phyloP scores from a whole-genome alignment of 2,113 vertebrate genomes.

The Malurus alboscapulatus region DNA sequence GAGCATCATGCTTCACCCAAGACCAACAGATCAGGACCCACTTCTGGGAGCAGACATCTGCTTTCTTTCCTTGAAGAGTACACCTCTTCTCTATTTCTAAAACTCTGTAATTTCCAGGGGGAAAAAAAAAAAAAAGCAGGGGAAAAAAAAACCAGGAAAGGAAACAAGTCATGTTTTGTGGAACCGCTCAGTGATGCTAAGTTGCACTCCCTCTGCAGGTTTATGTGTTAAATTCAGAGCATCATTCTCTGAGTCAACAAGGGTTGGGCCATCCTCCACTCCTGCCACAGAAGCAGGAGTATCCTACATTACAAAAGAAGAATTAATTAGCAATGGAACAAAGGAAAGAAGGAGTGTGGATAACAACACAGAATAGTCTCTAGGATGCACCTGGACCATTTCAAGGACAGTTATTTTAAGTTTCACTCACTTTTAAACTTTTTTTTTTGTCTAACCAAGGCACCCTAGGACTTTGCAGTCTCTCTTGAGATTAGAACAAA shows the following conservation, averaged over 20 bases:
- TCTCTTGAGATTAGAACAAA: not conserved
- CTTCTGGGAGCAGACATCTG: not conserved
- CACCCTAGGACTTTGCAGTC: not conserved
- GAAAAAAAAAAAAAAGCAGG: too few relatives aligned
- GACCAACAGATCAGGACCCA: not conserved
- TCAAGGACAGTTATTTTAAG: not conserved
- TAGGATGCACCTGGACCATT: not conserved
- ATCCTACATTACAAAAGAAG: not conserved
- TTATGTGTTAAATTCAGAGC: not conserved
- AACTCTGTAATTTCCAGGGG: not conserved
- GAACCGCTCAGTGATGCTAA: not conserved
- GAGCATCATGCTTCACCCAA: not conserved
- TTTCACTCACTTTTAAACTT: not conserved
- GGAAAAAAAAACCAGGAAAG: not conserved
- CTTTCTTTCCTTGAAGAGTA: not conserved
- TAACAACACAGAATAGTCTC: not conserved
- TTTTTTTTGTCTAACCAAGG: not conserved
- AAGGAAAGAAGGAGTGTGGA: not conserved
- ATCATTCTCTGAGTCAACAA: not conserved
- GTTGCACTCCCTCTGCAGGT: not conserved
- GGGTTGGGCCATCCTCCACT: not conserved
- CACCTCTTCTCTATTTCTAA: not conserved
- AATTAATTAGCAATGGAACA: not conserved
- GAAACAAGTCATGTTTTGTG: not conserved
- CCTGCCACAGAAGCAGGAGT: not conserved